Conservation (phyloP, 2,797 vertebrate genomes). For the Coregonus suidteri region DNA sequence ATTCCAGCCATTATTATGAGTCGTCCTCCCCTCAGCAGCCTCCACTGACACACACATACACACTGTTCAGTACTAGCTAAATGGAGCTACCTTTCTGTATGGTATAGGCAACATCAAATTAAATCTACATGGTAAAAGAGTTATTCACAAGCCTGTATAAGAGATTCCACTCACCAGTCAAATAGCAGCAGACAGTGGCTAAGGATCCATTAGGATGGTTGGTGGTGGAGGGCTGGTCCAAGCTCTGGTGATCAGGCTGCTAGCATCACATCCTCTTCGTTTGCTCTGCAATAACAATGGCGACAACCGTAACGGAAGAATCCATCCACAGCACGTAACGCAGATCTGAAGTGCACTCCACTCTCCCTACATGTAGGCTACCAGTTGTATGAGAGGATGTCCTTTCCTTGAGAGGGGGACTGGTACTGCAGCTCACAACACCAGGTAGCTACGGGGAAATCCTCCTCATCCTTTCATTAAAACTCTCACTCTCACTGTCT, state of each 20-base stretch:
- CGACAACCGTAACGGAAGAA: not conserved
- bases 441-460: not conserved
- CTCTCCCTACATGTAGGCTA: not conserved
- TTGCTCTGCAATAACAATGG: constrained; percentile 36
- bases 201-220: not conserved
- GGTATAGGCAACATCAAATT: no score
- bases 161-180: constrained; percentile 40
- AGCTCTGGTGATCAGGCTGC: constrained; percentile 39
- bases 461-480: not conserved
- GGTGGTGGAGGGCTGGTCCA: not conserved
- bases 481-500: not conserved
- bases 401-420: not conserved
- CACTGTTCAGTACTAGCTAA: not conserved
- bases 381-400: not conserved
- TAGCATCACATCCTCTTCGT: constrained; percentile 62
- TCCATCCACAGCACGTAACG: not conserved
- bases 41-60: not conserved
- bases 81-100: not conserved
- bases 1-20: no score
- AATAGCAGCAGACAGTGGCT: not conserved
- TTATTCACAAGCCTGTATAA: not conserved
- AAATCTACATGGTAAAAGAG: no score
- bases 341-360: not conserved
- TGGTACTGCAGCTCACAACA: not conserved
- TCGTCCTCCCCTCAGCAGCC: not conserved